Conservation (phyloP, 2,113 vertebrate genomes). For the Lasiurus borealis region DNA sequence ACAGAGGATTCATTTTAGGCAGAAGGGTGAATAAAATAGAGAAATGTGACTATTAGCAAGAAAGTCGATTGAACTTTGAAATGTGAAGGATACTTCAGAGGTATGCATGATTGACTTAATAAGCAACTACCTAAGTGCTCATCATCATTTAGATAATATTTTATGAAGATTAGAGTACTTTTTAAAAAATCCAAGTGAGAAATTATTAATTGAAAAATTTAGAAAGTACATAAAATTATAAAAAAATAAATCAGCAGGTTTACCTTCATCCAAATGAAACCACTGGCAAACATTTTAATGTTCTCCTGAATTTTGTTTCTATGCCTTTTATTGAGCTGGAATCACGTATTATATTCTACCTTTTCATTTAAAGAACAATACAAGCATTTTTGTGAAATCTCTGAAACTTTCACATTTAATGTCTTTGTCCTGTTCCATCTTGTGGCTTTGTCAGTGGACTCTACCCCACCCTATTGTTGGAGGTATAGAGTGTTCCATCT, state of each 20-base stretch:
- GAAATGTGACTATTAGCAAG: not conserved
- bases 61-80: slow-evolving; percentile 27
- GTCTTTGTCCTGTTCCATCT: not conserved
- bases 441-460: not conserved
- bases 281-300: not conserved
- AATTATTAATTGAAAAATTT: not conserved
- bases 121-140: not conserved
- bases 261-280: not conserved
- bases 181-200: not conserved
- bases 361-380: slow-evolving; percentile 18
- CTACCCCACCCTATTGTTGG: not conserved
- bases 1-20: not conserved
- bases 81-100: not conserved
- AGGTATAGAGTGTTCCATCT: not conserved
- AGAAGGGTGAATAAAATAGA: not conserved
- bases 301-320: slow-evolving; percentile 36
- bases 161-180: not conserved
- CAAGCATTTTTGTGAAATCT: not conserved
- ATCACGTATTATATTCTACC: no score
- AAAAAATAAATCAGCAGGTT: slow-evolving; percentile 40
- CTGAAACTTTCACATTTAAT: not conserved
- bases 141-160: not conserved
- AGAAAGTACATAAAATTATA: slow-evolving; percentile 1
- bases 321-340: not conserved
- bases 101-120: not conserved